These are phyloP conservation scores for Drosophila percnosoma DNA, from an alignment of 2,888 invertebrate species.

Conservation along the genomic window DNA sequence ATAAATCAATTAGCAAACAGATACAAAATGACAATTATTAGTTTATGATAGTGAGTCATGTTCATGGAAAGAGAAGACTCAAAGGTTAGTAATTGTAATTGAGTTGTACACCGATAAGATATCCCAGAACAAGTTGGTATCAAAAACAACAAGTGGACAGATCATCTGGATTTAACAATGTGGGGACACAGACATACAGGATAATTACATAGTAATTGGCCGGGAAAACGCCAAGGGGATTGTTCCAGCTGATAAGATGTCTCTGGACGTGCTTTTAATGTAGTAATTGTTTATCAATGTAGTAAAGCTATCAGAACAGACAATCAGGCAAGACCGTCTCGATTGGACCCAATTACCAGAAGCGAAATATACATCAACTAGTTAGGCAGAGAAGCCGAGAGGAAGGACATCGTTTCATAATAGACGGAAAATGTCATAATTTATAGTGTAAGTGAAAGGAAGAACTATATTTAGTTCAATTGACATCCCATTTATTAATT, in stretches of 20 bases:
- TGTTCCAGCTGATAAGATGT: conserved; percentile 50
- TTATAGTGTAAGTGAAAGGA: neutral
- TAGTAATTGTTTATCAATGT: conserved; percentile 35
- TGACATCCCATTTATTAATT: neutral
- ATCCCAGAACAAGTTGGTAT: conserved; percentile 22
- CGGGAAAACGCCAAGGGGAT: neutral
- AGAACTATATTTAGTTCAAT: neutral
- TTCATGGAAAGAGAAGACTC: conserved; percentile 1
- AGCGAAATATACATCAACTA: conserved; percentile 7
- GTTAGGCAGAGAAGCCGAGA: neutral
- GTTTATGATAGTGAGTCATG: conserved; percentile 18
- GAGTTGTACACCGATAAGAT: conserved; percentile 28
- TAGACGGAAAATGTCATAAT: conserved; percentile 33
- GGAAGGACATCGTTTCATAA: conserved; percentile 18
- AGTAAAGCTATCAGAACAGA: conserved; percentile 34
- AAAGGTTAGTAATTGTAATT: neutral
- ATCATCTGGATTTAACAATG: neutral
- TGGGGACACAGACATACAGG: conserved; percentile 1
- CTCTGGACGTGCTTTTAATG: conserved; percentile 26
- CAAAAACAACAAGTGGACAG: conserved; percentile 3
- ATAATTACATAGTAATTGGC: conserved; percentile 12
- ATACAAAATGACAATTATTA: neutral
- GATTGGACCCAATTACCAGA: conserved; percentile 65
- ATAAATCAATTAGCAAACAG: conserved; percentile 7
- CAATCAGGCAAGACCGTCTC: conserved; percentile 42